Conservation (phyloP, 2,113 vertebrate species). For the Colossoma macropomum region DNA sequence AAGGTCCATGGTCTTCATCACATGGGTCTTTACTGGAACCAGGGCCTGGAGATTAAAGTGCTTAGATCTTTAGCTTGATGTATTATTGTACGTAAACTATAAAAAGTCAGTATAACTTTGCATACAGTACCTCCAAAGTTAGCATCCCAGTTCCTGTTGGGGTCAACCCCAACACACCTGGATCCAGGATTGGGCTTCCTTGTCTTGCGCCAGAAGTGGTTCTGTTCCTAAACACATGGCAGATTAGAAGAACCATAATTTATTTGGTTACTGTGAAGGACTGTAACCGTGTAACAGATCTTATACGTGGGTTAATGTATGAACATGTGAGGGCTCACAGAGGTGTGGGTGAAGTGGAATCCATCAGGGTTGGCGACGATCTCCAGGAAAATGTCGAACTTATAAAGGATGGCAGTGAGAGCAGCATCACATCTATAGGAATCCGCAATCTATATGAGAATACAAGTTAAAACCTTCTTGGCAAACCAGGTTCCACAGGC, state of each 20-base stretch:
- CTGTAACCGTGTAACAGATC: background rate
- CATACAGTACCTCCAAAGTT: slow-evolving; percentile 87
- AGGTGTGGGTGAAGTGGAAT: slow-evolving; percentile 82
- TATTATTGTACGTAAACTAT: too few relatives aligned
- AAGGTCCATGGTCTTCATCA: slow-evolving; percentile 81
- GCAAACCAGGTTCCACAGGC: slow-evolving; percentile 88
- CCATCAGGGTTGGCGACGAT: slow-evolving; percentile 90
- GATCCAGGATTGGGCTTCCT: slow-evolving; percentile 79
- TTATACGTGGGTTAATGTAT: background rate
- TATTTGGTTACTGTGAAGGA: background rate
- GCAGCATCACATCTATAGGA: slow-evolving; percentile 75
- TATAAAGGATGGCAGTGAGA: slow-evolving; percentile 80
- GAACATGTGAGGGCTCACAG: slow-evolving; percentile 68
- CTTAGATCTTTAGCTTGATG: too few relatives aligned
- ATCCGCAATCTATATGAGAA: slow-evolving; percentile 82
- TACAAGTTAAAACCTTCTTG: too few relatives aligned
- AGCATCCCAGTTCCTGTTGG: slow-evolving; percentile 89
- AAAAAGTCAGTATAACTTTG: too few relatives aligned
- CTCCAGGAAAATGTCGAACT: slow-evolving; percentile 90
- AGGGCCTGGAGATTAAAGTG: slow-evolving; percentile 62
- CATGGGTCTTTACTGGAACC: slow-evolving; percentile 88
- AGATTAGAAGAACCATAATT: background rate
- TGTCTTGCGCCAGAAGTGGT: slow-evolving; percentile 93
- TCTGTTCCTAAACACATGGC: slow-evolving; percentile 72
- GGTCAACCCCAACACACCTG: slow-evolving; percentile 84